phyloP scores from a whole-genome alignment of 2,797 vertebrate genomes.

The Crossoptilon crossoptilon region DNA sequence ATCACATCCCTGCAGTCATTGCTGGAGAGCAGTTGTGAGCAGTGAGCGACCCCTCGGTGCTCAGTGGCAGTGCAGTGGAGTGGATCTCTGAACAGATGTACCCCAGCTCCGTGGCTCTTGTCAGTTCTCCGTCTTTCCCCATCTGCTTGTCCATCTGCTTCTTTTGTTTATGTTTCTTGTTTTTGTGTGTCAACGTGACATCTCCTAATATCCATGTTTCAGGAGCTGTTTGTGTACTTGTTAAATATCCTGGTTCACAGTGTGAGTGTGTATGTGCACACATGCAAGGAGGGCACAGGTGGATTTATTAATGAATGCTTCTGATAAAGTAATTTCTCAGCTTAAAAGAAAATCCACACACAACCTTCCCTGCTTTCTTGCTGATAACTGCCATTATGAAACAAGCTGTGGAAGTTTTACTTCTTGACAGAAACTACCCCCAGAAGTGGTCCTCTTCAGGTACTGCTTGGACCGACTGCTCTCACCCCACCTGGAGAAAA shows the following conservation, averaged over 20 bases:
- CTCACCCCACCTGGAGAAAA: background rate
- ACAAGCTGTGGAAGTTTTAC: background rate
- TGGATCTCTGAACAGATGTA: constrained; percentile 44
- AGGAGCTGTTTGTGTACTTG: background rate
- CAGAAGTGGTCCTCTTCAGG: background rate
- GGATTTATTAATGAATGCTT: background rate
- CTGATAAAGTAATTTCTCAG: background rate
- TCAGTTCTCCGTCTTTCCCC: constrained; percentile 48
- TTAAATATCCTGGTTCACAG: background rate
- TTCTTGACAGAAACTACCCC: background rate
- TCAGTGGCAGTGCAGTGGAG: background rate
- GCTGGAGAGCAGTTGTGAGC: background rate
- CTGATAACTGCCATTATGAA: background rate
- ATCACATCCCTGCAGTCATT: background rate
- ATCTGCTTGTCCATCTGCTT: constrained; percentile 52
- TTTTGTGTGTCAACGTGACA: constrained; percentile 10
- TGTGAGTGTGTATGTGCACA: background rate
- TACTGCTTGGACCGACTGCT: background rate
- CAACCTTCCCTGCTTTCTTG: background rate
- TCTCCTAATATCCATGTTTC: constrained; percentile 21
- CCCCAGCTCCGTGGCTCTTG: constrained; percentile 51
- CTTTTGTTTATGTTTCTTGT: constrained; percentile 50
- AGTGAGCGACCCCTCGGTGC: background rate
- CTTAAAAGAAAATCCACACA: background rate
- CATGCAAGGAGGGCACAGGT: constrained; percentile 35